Conservation (phyloP, 2,113 vertebrate genomes). For the Ranitomeya imitator region DNA sequence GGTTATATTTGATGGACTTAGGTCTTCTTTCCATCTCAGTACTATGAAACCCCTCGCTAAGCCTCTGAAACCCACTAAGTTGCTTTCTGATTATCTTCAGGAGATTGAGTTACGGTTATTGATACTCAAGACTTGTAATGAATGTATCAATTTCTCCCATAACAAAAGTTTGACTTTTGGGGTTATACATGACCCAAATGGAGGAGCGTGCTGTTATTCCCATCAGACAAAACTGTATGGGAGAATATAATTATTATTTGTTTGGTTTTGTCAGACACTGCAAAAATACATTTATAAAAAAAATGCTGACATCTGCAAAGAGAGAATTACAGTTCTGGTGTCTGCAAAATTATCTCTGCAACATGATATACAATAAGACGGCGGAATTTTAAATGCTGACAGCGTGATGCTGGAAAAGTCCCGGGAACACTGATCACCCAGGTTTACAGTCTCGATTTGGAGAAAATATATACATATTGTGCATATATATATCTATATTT, state of each 20-base stretch:
- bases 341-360: background rate
- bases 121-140: background rate
- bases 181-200: background rate
- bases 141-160: background rate
- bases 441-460: background rate
- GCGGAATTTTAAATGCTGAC: conserved; percentile 9
- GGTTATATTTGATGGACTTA: too few relatives aligned
- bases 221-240: too few relatives aligned
- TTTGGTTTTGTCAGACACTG: background rate
- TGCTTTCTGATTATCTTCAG: background rate
- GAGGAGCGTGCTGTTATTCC: background rate
- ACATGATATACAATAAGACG: background rate
- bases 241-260: background rate
- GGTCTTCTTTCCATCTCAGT: too few relatives aligned
- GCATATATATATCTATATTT: background rate
- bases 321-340: background rate
- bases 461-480: too few relatives aligned
- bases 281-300: conserved; percentile 5
- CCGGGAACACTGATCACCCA: background rate
- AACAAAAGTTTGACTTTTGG: background rate
- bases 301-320: conserved; percentile 8
- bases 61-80: too few relatives aligned
- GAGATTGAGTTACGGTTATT: background rate
- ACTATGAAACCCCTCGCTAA: too few relatives aligned
- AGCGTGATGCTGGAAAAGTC: background rate